phyloP scores from a whole-genome alignment of 1,140 invertebrate species.

The Ptiloglossa arizonensis region DNA sequence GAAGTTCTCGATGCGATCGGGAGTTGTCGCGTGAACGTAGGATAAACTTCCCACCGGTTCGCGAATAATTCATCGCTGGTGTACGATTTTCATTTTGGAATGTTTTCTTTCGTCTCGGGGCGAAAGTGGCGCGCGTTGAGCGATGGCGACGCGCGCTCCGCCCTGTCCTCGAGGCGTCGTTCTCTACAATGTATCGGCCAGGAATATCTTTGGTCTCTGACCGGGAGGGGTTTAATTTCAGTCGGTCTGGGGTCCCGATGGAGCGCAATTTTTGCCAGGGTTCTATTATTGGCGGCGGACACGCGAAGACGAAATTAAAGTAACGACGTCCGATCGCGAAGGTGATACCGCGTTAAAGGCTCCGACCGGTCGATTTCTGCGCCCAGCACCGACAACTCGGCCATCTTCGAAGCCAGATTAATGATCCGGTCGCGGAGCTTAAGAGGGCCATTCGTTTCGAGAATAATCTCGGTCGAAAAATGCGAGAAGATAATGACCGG shows the following conservation, averaged over 20 bases:
- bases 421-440: constrained; percentile 58
- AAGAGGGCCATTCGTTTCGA: constrained; percentile 64
- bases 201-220: background rate
- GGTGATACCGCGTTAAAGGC: constrained; percentile 6
- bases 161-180: background rate
- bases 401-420: constrained; percentile 62
- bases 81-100: too few species aligned
- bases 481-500: constrained; percentile 63
- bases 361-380: constrained; percentile 28
- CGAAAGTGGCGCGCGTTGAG: too few species aligned
- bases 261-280: background rate
- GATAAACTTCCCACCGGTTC: too few species aligned
- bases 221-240: background rate
- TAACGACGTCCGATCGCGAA: constrained; percentile 28
- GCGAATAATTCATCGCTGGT: too few species aligned
- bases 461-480: constrained; percentile 66
- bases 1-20: too few species aligned
- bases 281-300: constrained; percentile 15
- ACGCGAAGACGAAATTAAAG: constrained; percentile 40
- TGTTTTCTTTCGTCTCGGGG: too few species aligned
- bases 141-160: background rate
- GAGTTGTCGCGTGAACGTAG: too few species aligned
- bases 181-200: background rate
- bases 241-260: background rate
- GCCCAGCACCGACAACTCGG: constrained; percentile 17